phyloP scores from a whole-genome alignment of 2,113 vertebrate species.

The Ornithorhynchus anatinus region DNA sequence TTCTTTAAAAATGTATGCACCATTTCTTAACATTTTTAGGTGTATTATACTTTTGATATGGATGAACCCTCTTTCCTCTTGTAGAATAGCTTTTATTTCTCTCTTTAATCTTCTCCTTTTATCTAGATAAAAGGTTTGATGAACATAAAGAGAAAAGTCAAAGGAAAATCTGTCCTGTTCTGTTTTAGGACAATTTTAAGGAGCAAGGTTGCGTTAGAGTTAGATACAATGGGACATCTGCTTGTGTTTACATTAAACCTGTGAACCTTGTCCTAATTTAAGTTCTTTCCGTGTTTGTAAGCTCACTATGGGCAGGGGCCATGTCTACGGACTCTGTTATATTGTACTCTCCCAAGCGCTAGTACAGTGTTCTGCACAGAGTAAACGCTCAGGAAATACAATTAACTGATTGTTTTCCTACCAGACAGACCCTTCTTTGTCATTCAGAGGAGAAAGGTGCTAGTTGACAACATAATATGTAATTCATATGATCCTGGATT shows the following conservation, averaged over 20 bases:
- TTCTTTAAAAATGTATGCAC: neutral
- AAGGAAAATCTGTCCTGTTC: neutral
- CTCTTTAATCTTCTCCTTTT: too few relatives aligned
- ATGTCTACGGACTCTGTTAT: too few relatives aligned
- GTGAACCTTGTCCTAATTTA: too few relatives aligned
- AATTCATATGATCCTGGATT: too few relatives aligned
- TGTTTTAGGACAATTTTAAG: neutral
- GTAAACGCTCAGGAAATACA: too few relatives aligned
- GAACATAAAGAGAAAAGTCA: fast-evolving
- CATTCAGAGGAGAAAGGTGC: neutral
- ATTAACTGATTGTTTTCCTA: too few relatives aligned
- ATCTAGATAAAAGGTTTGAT: neutral
- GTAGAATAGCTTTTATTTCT: neutral
- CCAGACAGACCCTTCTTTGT: neutral
- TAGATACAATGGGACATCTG: too few relatives aligned
- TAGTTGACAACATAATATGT: too few relatives aligned
- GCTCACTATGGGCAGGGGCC: too few relatives aligned
- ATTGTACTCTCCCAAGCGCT: too few relatives aligned
- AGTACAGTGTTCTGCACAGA: too few relatives aligned
- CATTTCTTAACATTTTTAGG: neutral
- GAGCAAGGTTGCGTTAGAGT: neutral
- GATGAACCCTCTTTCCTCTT: neutral
- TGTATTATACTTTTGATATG: neutral
- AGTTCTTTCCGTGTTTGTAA: neutral
- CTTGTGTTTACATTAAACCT: too few relatives aligned